Evolutionary conservation across 2,797 vertebrate species (phyloP), one percentile per base, ranked within the genome.

Genomic region (Liasis olivaceus): DNA sequence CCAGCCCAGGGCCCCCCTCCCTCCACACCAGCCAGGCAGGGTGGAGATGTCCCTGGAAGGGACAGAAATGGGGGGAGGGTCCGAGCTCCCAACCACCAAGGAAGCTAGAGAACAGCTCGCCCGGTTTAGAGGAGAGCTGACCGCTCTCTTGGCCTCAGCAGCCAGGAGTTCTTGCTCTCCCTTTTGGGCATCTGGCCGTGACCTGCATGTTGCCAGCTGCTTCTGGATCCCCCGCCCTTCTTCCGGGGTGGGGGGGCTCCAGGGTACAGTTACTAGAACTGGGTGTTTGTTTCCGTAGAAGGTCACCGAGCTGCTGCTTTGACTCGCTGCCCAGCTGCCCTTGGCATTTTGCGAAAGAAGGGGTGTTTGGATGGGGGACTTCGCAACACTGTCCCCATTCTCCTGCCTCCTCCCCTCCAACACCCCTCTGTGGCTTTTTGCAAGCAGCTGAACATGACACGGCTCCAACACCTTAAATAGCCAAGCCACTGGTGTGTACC

Each of bases 141-240:
- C 62, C 5, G 15, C 26, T 8, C 28, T 20, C 7, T 5, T 42
- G 72, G 85, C 62, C 59, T 28, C 84, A 90, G 90, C 81, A 36
- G 87, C 66, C n/a, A 63, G 66, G 56, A 20, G 60, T 2, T 13
- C 17, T 22, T n/a, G 3, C 28, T 8, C 1, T 36, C 12, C 13
- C 5, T 88, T n/a, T 62, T 14, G 14, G 15, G 2, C 15, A 42
- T 20, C 24, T 26, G 11, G 22, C 47, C 4, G 1, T 1, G n/a
- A 12, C 12, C 58, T 11, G 2, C n/a, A 22, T 24, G 26, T 17
- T 51, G 91, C 7, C 17, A 26, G 8, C 7, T 60, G 31, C 9
- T 0, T 36, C 42, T 3, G 42, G 13, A 36, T 20, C 4, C 3
- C 2, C 47, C 4, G 0, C 47, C 24, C 12, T 24, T 51, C 15